phyloP scores from a whole-genome alignment of 2,797 vertebrate species.

The Prionace glauca region DNA sequence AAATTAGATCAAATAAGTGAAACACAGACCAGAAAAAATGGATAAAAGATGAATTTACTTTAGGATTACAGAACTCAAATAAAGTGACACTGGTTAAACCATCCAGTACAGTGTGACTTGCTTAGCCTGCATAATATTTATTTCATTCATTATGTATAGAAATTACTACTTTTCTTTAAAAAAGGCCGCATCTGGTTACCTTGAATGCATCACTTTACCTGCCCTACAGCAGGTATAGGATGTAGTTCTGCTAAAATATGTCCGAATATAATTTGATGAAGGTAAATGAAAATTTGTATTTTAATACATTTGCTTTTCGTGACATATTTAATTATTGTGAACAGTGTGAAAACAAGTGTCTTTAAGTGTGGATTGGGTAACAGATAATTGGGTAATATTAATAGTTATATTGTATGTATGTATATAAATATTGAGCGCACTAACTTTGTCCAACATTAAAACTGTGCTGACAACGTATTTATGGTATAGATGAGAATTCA shows the following conservation, averaged over 20 bases:
- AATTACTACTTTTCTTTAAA: background rate
- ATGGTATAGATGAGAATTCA: background rate
- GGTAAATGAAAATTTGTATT: background rate
- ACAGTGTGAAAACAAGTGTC: background rate
- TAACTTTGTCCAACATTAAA: background rate
- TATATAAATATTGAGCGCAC: background rate
- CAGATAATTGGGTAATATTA: background rate
- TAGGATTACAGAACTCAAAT: background rate
- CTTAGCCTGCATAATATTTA: background rate
- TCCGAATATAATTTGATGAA: background rate
- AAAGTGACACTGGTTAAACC: background rate
- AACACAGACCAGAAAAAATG: background rate
- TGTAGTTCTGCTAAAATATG: background rate
- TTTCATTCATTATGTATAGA: background rate
- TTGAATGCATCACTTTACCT: background rate
- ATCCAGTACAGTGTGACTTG: background rate
- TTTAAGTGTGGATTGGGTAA: slow-evolving; percentile 12
- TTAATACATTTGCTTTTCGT: background rate
- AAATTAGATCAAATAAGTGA: background rate
- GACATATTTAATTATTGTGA: background rate
- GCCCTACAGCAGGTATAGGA: background rate
- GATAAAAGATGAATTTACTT: background rate
- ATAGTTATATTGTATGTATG: background rate
- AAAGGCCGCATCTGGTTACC: background rate
- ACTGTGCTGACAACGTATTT: background rate